A percentile compares a stretch with the other conserved stretches of the same genome.
These are phyloP conservation scores for Dorcus parallelipipedus DNA, from an alignment of 2,888 invertebrate genomes.

Conservation along the genomic window DNA sequence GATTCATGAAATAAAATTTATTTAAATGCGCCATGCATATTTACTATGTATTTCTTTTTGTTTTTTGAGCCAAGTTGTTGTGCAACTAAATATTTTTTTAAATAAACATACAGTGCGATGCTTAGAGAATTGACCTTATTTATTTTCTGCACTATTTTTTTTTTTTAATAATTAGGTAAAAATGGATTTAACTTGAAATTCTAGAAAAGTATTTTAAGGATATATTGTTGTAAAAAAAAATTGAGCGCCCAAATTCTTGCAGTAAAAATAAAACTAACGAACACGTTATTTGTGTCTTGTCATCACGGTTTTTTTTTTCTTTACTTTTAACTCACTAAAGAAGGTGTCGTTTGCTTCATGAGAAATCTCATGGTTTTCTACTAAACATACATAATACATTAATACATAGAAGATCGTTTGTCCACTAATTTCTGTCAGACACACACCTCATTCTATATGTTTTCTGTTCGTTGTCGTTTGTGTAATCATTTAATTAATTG, in stretches of 20 bases:
- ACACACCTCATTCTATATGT: background rate
- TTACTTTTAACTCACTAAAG: conserved; percentile 24
- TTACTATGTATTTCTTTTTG: too few species aligned
- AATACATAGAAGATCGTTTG: too few species aligned
- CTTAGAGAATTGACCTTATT: too few species aligned
- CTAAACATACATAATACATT: background rate
- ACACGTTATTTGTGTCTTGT: background rate
- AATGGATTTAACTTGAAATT: too few species aligned
- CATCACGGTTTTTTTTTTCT: background rate
- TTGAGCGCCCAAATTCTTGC: background rate
- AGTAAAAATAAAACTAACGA: conserved; percentile 3
- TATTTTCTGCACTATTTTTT: too few species aligned
- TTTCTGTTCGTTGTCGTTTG: background rate
- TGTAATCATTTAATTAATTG: background rate
- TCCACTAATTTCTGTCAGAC: background rate
- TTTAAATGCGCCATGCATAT: too few species aligned
- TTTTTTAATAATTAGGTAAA: too few species aligned
- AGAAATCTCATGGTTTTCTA: conserved; percentile 17
- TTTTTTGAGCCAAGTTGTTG: too few species aligned
- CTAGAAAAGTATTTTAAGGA: too few species aligned
- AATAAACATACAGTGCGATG: too few species aligned
- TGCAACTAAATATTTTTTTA: too few species aligned
- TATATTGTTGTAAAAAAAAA: background rate
- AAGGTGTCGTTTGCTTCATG: conserved; percentile 55
- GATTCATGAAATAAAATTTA: too few species aligned